phyloP scores from a whole-genome alignment of 2,797 vertebrate species.

The Paramormyrops hopkinsi region DNA sequence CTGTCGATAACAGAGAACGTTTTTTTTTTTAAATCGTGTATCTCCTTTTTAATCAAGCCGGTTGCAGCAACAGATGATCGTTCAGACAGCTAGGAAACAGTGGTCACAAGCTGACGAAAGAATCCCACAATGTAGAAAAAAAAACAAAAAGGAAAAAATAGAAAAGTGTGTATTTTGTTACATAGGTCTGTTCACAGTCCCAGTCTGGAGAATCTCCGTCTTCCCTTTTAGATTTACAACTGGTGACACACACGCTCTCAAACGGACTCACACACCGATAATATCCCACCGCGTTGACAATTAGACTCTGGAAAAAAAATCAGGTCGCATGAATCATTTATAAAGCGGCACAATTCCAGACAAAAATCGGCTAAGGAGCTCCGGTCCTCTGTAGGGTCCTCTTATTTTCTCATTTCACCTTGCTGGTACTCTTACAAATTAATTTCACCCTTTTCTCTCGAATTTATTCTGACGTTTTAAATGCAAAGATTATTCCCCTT shows the following conservation, averaged over 20 bases:
- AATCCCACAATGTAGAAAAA: conserved; percentile 50
- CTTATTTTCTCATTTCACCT: conserved; percentile 8
- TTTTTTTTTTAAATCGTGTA: conserved; percentile 20
- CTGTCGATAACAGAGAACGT: conserved; percentile 41
- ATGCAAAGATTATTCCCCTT: conserved; percentile 60
- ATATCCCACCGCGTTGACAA: conserved; percentile 50
- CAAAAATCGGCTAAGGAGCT: conserved; percentile 41
- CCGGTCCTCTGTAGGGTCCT: conserved; percentile 46
- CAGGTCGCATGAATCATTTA: conserved; percentile 52
- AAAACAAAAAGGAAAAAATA: conserved; percentile 39
- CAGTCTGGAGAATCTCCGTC: not conserved
- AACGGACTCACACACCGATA: conserved; percentile 56
- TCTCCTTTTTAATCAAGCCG: conserved; percentile 43
- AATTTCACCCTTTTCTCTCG: conserved; percentile 3
- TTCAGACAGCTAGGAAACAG: conserved; percentile 50
- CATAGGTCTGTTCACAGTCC: conserved; percentile 13
- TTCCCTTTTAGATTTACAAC: conserved; percentile 6
- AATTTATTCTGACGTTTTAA: conserved; percentile 27
- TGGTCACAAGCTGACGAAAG: conserved; percentile 49
- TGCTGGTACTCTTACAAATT: not conserved
- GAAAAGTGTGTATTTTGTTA: not conserved
- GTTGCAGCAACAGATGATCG: conserved; percentile 73
- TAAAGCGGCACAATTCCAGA: conserved; percentile 56
- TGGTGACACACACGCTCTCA: conserved; percentile 56
- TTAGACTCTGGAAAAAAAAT: conserved; percentile 42